phyloP scores from a whole-genome alignment of 2,797 vertebrate genomes.

The Cuculus canorus region DNA sequence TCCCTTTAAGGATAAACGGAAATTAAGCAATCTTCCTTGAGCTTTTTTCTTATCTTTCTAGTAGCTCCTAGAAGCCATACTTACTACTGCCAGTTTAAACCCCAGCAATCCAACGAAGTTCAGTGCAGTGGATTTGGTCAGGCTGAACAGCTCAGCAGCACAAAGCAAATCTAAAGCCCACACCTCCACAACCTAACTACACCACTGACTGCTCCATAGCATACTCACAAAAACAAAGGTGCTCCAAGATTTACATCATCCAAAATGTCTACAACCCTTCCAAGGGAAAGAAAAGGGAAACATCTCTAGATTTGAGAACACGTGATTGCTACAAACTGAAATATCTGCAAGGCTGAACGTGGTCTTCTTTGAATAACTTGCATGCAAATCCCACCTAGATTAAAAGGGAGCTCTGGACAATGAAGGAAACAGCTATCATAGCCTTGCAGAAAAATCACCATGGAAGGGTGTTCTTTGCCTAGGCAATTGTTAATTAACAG shows the following conservation, averaged over 20 bases:
- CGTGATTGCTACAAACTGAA: background rate
- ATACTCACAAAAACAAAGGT: background rate
- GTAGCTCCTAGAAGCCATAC: background rate
- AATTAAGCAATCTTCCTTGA: background rate
- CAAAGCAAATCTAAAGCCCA: background rate
- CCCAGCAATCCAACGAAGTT: background rate
- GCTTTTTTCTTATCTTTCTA: background rate
- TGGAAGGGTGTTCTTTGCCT: background rate
- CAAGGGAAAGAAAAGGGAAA: background rate
- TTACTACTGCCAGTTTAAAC: background rate
- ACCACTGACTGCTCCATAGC: background rate
- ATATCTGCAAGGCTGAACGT: background rate
- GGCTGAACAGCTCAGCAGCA: background rate
- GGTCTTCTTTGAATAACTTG: background rate
- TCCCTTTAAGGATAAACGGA: background rate
- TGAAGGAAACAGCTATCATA: background rate
- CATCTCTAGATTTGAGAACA: background rate
- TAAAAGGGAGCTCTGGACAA: background rate
- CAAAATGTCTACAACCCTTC: background rate
- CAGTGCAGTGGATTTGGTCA: background rate
- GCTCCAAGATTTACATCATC: background rate
- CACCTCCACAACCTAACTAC: background rate
- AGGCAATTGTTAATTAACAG: conserved; percentile 25
- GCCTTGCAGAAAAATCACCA: background rate
- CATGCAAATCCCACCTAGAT: background rate